Evolutionary conservation across 2,113 vertebrate species (phyloP).

Genomic region (Pachyramphus minor): DNA sequence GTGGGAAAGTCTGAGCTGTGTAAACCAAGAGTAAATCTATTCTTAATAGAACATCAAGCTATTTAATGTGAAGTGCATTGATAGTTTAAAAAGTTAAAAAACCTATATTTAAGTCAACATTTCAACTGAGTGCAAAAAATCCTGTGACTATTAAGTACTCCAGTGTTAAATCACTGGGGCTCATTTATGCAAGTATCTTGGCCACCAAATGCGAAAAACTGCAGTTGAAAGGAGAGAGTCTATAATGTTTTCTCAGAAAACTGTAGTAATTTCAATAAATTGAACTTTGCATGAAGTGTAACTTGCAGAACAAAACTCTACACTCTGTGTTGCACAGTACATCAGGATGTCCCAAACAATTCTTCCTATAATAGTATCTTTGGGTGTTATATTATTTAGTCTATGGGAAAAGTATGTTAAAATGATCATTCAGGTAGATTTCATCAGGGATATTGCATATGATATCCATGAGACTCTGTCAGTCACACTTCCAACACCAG

Average conservation of each 20-base stretch:
- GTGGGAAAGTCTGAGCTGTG: not conserved
- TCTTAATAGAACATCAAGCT: not conserved
- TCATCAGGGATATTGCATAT: not conserved
- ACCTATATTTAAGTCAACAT: not conserved
- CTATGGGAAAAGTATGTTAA: not conserved
- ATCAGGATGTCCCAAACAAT: not conserved
- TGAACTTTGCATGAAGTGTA: not conserved
- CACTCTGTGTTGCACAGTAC: not conserved
- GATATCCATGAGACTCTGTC: not conserved
- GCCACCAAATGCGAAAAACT: not conserved
- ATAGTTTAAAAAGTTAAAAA: not conserved
- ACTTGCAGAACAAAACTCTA: not conserved
- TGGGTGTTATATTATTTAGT: not conserved
- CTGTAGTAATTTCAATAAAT: not conserved
- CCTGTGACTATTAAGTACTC: not conserved
- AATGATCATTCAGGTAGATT: not conserved
- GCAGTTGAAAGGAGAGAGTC: not conserved
- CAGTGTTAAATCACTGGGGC: not conserved
- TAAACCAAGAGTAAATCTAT: not conserved
- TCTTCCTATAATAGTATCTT: not conserved
- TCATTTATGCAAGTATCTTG: not conserved
- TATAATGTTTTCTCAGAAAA: not conserved
- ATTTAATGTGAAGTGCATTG: not conserved
- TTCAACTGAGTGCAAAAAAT: not conserved
- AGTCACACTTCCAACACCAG: not conserved